These are phyloP conservation scores for Cepaea nemoralis DNA, from an alignment of 1,140 invertebrate genomes.

Conservation along the genomic window DNA sequence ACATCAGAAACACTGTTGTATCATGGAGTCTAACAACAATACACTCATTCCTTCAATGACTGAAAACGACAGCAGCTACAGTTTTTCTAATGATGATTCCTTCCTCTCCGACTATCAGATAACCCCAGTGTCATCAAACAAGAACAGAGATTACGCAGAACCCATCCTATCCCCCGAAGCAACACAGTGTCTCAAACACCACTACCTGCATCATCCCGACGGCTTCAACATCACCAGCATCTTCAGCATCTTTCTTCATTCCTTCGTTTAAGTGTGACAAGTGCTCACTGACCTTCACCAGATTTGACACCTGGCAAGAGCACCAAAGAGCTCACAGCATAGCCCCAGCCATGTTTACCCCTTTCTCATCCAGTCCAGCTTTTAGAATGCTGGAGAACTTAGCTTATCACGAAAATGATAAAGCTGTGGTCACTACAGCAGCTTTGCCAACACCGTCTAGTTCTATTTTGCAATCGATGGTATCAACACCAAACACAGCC, in stretches of 20 bases:
- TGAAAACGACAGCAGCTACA: slow-evolving; percentile 63
- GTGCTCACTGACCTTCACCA: slow-evolving; percentile 89
- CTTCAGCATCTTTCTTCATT: slow-evolving; percentile 16
- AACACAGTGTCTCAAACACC: slow-evolving; percentile 18
- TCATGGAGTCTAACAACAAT: slow-evolving; percentile 52
- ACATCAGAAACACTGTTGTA: slow-evolving; percentile 98
- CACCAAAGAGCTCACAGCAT: slow-evolving; percentile 95
- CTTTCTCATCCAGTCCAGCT: slow-evolving; percentile 79
- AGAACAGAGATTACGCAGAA: background rate
- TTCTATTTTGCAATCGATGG: background rate
- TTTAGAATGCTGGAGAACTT: slow-evolving; percentile 93
- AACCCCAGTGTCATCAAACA: slow-evolving; percentile 15
- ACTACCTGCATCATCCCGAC: slow-evolving; percentile 46
- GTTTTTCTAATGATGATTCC: slow-evolving; percentile 56
- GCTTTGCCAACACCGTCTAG: slow-evolving; percentile 2
- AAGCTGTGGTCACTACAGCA: slow-evolving; percentile 49
- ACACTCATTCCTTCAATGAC: slow-evolving; percentile 37
- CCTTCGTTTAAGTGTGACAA: slow-evolving; percentile 82
- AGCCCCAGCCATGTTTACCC: slow-evolving; percentile 91
- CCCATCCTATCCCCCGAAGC: slow-evolving; percentile 12
- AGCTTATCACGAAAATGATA: slow-evolving; percentile 75
- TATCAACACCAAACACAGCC: slow-evolving; percentile 21
- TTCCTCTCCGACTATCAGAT: slow-evolving; percentile 55
- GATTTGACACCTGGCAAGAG: slow-evolving; percentile 92
- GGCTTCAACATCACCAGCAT: slow-evolving; percentile 49